These are phyloP conservation scores for Bovichtus diacanthus DNA, from an alignment of 2,797 vertebrate genomes.

Conservation along the genomic window DNA sequence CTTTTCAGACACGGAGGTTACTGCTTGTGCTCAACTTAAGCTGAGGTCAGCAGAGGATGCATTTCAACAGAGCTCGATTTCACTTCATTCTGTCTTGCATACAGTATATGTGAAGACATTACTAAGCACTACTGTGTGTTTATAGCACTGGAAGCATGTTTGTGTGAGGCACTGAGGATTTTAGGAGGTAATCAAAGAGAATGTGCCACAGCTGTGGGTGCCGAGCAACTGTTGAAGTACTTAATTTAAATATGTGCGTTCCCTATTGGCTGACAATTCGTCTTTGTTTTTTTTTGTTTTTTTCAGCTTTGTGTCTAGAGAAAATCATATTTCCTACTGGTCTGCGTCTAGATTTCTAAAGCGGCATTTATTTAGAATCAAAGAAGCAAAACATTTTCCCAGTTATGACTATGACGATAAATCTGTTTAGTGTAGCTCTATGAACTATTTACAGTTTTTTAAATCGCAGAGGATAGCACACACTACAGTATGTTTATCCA, in stretches of 20 bases:
- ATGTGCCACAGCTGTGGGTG: slow-evolving; percentile 36
- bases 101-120: slow-evolving; percentile 54
- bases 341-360: background rate
- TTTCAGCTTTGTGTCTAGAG: background rate
- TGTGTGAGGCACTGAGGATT: slow-evolving; percentile 29
- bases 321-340: slow-evolving; percentile 9
- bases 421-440: slow-evolving; percentile 9
- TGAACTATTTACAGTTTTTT: slow-evolving; percentile 15
- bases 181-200: slow-evolving; percentile 48
- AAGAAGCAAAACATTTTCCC: slow-evolving; percentile 6
- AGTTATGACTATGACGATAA: slow-evolving; percentile 2
- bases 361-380: slow-evolving; percentile 16
- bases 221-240: slow-evolving; percentile 46
- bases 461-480: slow-evolving; percentile 1
- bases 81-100: slow-evolving; percentile 55
- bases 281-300: background rate
- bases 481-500: slow-evolving; percentile 23
- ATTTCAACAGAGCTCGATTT: slow-evolving; percentile 59
- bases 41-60: slow-evolving; percentile 47
- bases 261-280: background rate
- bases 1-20: too few species aligned
- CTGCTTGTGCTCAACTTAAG: slow-evolving; percentile 46
- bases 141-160: slow-evolving; percentile 19
- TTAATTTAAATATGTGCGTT: slow-evolving; percentile 37
- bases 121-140: slow-evolving; percentile 39